Evolutionary conservation across 2,113 vertebrate species (phyloP).

Genomic region (Balaenoptera acutorostrata): DNA sequence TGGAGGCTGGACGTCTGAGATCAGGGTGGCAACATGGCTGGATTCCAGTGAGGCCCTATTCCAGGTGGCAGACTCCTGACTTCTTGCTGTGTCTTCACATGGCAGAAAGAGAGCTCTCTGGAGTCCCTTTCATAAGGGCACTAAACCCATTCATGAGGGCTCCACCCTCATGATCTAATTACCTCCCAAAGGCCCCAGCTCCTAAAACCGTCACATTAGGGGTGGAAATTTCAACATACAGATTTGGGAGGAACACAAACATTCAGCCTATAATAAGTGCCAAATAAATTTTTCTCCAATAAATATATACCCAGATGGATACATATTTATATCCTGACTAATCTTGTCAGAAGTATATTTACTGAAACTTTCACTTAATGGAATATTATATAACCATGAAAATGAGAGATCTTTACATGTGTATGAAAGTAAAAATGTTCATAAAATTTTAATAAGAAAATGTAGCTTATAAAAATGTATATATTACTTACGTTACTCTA

Average conservation of each 20-base stretch:
- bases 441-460: slow-evolving; percentile 8
- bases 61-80: background rate
- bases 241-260: background rate
- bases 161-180: background rate
- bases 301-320: background rate
- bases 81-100: background rate
- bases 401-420: background rate
- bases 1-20: background rate
- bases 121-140: background rate
- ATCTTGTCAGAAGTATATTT: background rate
- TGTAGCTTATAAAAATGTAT: background rate
- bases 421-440: background rate
- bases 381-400: background rate
- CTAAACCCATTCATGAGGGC: background rate
- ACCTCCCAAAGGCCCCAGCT: background rate
- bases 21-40: background rate
- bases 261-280: background rate
- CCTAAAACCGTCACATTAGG: background rate
- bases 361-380: background rate
- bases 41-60: background rate
- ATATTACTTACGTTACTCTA: background rate
- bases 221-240: background rate
- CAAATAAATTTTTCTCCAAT: background rate
- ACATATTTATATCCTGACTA: background rate
- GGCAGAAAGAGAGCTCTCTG: background rate